phyloP scores from a whole-genome alignment of 1,140 invertebrate species.

The Ruditapes philippinarum region DNA sequence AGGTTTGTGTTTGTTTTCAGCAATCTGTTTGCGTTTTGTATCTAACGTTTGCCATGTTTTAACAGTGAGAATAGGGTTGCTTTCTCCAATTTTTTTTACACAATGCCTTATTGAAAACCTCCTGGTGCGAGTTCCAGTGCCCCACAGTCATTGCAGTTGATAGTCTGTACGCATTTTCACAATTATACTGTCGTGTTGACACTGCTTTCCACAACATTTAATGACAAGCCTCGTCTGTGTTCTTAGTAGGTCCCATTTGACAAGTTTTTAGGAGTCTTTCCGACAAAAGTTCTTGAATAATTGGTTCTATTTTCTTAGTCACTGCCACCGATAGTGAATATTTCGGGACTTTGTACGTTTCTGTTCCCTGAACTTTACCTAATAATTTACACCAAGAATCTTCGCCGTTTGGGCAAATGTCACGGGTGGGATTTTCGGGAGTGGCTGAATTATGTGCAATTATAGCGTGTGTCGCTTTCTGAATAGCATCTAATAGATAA shows the following conservation, averaged over 20 bases:
- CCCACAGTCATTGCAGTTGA: background rate
- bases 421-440: background rate
- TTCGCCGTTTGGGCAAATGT: background rate
- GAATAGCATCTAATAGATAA: conserved; percentile 48
- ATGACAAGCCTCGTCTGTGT: background rate
- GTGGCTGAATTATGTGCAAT: conserved; percentile 28
- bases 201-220: background rate
- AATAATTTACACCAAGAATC: conserved; percentile 6
- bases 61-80: background rate
- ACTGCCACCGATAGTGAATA: background rate
- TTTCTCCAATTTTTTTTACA: background rate
- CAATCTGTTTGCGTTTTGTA: too few species aligned
- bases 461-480: conserved; percentile 15
- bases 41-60: too few species aligned
- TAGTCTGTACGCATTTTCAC: background rate
- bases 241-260: background rate
- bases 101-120: background rate
- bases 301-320: background rate
- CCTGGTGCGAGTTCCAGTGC: background rate
- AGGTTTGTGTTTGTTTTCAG: background rate
- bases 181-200: too few species aligned
- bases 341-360: background rate
- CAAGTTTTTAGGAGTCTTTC: conserved; percentile 18
- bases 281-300: background rate
- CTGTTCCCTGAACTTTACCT: background rate